phyloP scores from a whole-genome alignment of 2,888 invertebrate species.

The Bombylius major region DNA sequence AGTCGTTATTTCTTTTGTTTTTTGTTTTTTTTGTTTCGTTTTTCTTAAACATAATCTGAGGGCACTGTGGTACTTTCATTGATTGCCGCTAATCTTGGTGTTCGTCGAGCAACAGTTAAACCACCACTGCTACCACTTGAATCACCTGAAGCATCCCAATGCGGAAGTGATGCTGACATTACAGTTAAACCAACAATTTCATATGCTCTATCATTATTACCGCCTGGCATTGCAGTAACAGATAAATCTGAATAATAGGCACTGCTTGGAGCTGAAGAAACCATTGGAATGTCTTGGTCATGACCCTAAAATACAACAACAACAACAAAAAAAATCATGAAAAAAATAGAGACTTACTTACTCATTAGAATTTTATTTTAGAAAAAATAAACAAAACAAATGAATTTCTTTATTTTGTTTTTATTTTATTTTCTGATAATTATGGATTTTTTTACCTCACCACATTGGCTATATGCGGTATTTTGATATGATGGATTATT shows the following conservation, averaged over 20 bases:
- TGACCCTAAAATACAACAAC: slow-evolving; percentile 35
- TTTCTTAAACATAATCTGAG: slow-evolving; percentile 43
- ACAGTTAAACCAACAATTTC: slow-evolving; percentile 46
- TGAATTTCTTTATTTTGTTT: background rate
- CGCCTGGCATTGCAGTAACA: slow-evolving; percentile 38
- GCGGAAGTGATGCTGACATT: slow-evolving; percentile 37
- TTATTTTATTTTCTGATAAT: no score
- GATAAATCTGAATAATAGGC: slow-evolving; percentile 62
- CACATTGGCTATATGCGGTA: slow-evolving; percentile 48
- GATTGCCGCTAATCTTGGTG: slow-evolving; percentile 41
- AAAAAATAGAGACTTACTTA: background rate
- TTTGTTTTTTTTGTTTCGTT: background rate
- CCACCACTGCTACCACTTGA: slow-evolving; percentile 25
- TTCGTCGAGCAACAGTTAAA: slow-evolving; percentile 29
- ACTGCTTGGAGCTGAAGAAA: slow-evolving; percentile 55
- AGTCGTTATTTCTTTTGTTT: background rate
- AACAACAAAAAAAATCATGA: background rate
- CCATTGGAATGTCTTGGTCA: slow-evolving; percentile 40
- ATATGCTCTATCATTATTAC: slow-evolving; percentile 42
- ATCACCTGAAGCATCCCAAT: slow-evolving; percentile 31
- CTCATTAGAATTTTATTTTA: background rate
- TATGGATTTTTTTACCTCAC: slow-evolving; percentile 26
- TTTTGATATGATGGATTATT: slow-evolving; percentile 55
- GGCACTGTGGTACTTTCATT: slow-evolving; percentile 45
- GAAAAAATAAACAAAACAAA: background rate